These are phyloP conservation scores for Semotilus atromaculatus DNA, from an alignment of 2,797 vertebrate species.

Conservation along the genomic window DNA sequence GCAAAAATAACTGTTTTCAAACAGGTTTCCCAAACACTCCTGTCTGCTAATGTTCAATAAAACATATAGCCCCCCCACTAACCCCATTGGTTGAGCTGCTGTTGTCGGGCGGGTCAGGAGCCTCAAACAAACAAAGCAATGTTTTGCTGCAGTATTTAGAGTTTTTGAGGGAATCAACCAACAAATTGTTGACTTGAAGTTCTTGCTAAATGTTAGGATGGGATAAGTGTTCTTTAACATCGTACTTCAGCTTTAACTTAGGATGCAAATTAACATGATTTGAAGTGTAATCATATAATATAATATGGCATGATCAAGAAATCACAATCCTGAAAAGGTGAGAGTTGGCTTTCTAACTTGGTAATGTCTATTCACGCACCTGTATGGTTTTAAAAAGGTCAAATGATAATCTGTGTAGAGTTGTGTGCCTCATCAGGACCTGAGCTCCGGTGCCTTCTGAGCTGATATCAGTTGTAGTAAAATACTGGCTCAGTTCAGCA, in stretches of 20 bases:
- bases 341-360: neutral
- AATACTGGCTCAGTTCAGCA: slow-evolving; percentile 99
- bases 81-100: neutral
- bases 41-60: too few species aligned
- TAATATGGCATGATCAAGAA: neutral
- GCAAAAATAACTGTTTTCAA: neutral
- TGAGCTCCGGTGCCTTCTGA: slow-evolving; percentile 99
- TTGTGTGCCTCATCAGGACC: slow-evolving; percentile 55
- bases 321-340: neutral
- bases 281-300: neutral
- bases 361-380: neutral
- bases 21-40: neutral
- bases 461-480: slow-evolving; percentile 98
- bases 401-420: neutral
- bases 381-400: neutral
- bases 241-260: neutral
- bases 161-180: neutral
- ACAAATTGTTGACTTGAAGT: neutral
- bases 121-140: neutral
- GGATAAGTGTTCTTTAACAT: neutral
- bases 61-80: neutral
- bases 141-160: neutral
- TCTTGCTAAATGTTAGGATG: neutral
- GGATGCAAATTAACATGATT: neutral
- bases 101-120: neutral